A percentile compares a stretch with the other conserved stretches of the same genome.
These are phyloP conservation scores for Sesia apiformis DNA, from an alignment of 2,888 invertebrate genomes.

Conservation along the genomic window DNA sequence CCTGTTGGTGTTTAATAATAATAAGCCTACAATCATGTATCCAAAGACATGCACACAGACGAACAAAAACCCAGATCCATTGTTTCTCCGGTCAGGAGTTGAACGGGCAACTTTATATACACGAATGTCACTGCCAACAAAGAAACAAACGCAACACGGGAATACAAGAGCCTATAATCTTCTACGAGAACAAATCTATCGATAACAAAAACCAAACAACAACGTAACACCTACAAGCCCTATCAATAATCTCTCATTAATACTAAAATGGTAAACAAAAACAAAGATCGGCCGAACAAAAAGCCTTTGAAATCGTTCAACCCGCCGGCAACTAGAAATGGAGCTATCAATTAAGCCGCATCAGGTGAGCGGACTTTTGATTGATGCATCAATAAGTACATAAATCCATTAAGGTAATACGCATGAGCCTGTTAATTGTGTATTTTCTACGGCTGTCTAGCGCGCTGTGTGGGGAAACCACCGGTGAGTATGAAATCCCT, in stretches of 20 bases:
- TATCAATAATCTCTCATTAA: not conserved
- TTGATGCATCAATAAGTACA: constrained; percentile 71
- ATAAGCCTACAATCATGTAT: too few species aligned
- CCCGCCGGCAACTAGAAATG: constrained; percentile 28
- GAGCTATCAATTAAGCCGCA: constrained; percentile 54
- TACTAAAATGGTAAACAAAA: constrained; percentile 4
- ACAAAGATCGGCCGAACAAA: constrained; percentile 28
- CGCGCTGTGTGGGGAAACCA: constrained; percentile 1
- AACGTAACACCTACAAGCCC: not conserved
- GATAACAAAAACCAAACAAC: too few species aligned
- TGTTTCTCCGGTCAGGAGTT: too few species aligned
- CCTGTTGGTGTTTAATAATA: too few species aligned
- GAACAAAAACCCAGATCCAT: too few species aligned
- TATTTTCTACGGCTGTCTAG: constrained; percentile 55
- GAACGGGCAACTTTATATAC: too few species aligned
- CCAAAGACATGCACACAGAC: too few species aligned
- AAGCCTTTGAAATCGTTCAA: constrained; percentile 17
- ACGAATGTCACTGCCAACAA: too few species aligned
- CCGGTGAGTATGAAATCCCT: not conserved
- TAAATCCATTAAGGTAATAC: constrained; percentile 68
- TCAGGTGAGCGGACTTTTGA: constrained; percentile 48
- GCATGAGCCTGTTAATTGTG: constrained; percentile 58
- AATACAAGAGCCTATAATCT: too few species aligned
- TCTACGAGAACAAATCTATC: too few species aligned
- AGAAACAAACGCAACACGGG: too few species aligned